Conservation (phyloP, 2,113 vertebrate species). For the Xiphophorus maculatus region DNA sequence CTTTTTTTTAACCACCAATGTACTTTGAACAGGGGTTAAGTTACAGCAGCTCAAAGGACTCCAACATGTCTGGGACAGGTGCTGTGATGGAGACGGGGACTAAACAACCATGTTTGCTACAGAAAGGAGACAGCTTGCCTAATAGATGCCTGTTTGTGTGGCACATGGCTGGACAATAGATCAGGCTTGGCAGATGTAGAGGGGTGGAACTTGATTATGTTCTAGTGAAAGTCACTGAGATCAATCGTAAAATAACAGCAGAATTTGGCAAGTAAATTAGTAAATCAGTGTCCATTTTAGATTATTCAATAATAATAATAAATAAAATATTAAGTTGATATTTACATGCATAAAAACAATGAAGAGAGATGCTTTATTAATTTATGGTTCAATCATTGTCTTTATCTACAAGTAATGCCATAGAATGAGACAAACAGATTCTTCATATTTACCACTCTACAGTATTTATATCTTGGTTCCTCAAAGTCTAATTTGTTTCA, state of each 20-base stretch:
- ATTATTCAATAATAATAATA: not conserved
- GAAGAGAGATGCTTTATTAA: no score
- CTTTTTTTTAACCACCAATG: constrained; percentile 30
- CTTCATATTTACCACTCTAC: not conserved
- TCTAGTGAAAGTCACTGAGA: constrained; percentile 56
- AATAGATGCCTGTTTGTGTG: constrained; percentile 75
- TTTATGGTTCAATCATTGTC: no score
- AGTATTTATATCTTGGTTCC: not conserved
- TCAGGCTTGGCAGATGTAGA: constrained; percentile 71
- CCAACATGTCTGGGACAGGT: constrained; percentile 77
- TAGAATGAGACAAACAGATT: no score
- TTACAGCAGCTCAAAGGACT: constrained; percentile 70
- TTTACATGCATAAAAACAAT: no score
- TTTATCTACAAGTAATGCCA: no score
- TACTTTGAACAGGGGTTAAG: constrained; percentile 69
- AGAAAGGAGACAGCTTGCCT: constrained; percentile 64
- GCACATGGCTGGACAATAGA: constrained; percentile 71
- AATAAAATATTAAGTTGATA: no score
- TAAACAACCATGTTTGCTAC: constrained; percentile 67
- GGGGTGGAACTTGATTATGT: constrained; percentile 47
- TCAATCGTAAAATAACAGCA: constrained; percentile 68
- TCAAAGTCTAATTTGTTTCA: no score
- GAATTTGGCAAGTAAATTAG: constrained; percentile 26
- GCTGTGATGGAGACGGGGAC: constrained; percentile 66
- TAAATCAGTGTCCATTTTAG: constrained; percentile 10